These are phyloP conservation scores for Phyllopteryx taeniolatus DNA, from an alignment of 2,113 vertebrate species.

Conservation along the genomic window DNA sequence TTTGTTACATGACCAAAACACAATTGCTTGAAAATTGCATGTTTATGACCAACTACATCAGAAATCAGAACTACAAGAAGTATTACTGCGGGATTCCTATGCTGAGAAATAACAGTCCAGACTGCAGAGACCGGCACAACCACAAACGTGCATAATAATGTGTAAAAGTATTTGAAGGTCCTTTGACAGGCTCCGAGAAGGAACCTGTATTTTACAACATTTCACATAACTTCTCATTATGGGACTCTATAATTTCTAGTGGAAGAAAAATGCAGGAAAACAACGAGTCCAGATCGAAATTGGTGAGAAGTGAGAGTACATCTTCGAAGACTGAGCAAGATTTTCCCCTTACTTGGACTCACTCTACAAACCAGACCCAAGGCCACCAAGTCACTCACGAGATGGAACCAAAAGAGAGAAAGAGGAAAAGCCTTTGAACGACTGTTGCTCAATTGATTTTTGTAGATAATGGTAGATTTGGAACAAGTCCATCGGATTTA, in stretches of 20 bases:
- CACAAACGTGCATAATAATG: constrained; percentile 74
- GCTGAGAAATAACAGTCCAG: constrained; percentile 41
- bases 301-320: constrained; percentile 46
- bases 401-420: constrained; percentile 23
- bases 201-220: constrained; percentile 76
- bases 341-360: constrained; percentile 35
- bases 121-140: constrained; percentile 55
- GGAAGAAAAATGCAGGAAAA: constrained; percentile 64
- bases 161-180: constrained; percentile 64
- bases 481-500: too few relatives aligned
- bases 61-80: constrained; percentile 28
- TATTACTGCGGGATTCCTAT: constrained; percentile 36
- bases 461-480: neutral
- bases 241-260: constrained; percentile 65
- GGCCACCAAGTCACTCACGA: constrained; percentile 34
- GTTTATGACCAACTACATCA: constrained; percentile 45
- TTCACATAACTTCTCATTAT: constrained; percentile 78
- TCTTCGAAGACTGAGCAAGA: constrained; percentile 41
- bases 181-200: constrained; percentile 58
- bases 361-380: constrained; percentile 36
- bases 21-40: constrained; percentile 15
- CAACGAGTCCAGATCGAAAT: constrained; percentile 51
- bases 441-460: constrained; percentile 14
- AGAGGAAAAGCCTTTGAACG: constrained; percentile 8
- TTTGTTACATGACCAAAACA: constrained; percentile 7